A percentile compares a stretch with the other conserved stretches of the same genome.
Evolutionary conservation across 2,113 vertebrate genomes (phyloP).

Genomic region (Burhinus oedicnemus): DNA sequence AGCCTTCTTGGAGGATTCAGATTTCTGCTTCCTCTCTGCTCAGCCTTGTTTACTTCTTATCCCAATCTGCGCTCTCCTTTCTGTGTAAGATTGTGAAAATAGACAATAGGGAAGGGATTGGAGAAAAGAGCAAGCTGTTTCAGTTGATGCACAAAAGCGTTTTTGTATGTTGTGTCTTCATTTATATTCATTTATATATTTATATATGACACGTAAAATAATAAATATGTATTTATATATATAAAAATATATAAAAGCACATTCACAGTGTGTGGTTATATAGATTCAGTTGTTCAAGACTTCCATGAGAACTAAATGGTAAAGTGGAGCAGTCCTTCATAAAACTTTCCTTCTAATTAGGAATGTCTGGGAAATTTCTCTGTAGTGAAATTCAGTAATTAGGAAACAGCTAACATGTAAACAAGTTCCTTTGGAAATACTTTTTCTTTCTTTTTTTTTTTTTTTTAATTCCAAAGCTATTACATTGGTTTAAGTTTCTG

Average conservation of each 20-base stretch:
- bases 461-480: neutral
- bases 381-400: neutral
- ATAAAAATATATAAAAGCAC: neutral
- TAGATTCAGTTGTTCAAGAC: neutral
- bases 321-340: neutral
- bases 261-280: neutral
- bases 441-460: neutral
- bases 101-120: neutral
- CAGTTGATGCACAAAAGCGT: neutral
- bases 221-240: neutral
- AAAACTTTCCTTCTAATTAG: neutral
- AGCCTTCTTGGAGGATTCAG: neutral
- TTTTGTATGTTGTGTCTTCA: neutral
- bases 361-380: neutral
- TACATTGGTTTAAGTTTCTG: neutral
- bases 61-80: neutral
- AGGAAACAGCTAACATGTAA: neutral
- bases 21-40: neutral
- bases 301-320: neutral
- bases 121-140: neutral
- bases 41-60: constrained; percentile 3
- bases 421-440: neutral
- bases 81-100: neutral
- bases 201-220: neutral
- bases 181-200: neutral